Conservation (phyloP, 2,888 invertebrate genomes). For the Drosophila demipolita region DNA sequence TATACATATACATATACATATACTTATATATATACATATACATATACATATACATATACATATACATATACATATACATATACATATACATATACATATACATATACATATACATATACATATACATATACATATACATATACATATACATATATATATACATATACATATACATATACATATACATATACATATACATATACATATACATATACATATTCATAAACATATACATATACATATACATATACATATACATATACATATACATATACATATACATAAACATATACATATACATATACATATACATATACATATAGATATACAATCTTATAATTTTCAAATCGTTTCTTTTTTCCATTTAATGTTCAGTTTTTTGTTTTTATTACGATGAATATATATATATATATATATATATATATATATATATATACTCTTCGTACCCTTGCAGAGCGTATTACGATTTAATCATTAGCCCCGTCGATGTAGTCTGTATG, state of each 20-base stretch:
- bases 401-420: not conserved
- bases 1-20: not conserved
- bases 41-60: not conserved
- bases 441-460: not conserved
- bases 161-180: not conserved
- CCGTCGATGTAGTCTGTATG: not conserved
- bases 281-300: not conserved
- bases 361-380: slow-evolving; percentile 19
- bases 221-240: not conserved
- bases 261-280: not conserved
- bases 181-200: not conserved
- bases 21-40: not conserved
- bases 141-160: not conserved
- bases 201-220: not conserved
- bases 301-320: not conserved
- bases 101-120: not conserved
- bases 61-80: not conserved
- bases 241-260: not conserved
- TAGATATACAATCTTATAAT: slow-evolving; percentile 9
- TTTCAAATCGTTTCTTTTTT: slow-evolving; percentile 1
- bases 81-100: not conserved
- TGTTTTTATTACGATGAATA: slow-evolving; percentile 7
- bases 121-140: not conserved
- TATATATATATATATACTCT: slow-evolving; percentile 12
- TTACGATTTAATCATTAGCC: not conserved